phyloP scores from a whole-genome alignment of 2,113 vertebrate genomes.

The Corythaeola cristata region DNA sequence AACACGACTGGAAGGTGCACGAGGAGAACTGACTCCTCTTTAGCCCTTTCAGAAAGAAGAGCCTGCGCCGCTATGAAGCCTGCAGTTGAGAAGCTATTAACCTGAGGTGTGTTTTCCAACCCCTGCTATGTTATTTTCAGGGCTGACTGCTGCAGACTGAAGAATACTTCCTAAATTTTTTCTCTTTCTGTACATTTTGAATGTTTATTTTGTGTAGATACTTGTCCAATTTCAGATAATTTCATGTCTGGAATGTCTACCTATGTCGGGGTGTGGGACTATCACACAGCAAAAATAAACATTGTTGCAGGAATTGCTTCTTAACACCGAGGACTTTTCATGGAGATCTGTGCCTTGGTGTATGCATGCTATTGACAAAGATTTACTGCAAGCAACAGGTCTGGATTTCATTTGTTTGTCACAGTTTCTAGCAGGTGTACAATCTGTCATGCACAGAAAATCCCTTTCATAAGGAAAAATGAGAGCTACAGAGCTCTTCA shows the following conservation, averaged over 20 bases:
- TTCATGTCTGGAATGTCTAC: conserved; percentile 12
- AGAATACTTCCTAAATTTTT: neutral
- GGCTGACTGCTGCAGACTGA: neutral
- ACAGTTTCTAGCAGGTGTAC: neutral
- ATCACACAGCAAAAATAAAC: neutral
- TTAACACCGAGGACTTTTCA: neutral
- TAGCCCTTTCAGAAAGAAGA: neutral
- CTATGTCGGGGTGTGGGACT: neutral
- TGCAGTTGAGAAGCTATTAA: neutral
- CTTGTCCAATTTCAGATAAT: conserved; percentile 13
- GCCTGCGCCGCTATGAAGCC: neutral
- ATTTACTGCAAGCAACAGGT: neutral
- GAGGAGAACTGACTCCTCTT: neutral
- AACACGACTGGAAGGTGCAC: neutral
- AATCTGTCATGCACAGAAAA: conserved; percentile 3
- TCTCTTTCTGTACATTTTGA: neutral
- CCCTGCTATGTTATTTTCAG: neutral
- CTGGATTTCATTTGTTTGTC: neutral
- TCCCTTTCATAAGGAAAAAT: neutral
- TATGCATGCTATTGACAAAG: neutral
- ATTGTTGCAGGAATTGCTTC: neutral
- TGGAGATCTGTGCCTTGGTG: neutral
- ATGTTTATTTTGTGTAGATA: neutral
- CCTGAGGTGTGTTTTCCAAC: neutral
- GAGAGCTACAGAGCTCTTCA: neutral